Base-by-base conservation (phyloP, 2,888 invertebrate species). In the Drosophila yooni region DNA sequence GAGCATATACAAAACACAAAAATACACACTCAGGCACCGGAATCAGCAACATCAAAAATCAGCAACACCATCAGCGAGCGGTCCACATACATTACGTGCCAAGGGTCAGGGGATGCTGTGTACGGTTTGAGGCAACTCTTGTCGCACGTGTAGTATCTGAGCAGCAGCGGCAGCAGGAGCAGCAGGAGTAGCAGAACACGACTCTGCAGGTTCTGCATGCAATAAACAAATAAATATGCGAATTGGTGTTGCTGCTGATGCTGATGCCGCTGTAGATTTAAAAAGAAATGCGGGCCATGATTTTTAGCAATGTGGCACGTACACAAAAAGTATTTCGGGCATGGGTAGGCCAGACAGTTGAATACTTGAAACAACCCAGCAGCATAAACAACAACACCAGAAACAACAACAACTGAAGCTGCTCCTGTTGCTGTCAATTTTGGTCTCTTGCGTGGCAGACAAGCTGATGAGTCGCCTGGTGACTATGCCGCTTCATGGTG, bases 291-390 rank as follows among this genome's bases (percentile, higher is more conserved):
- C 87, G 87, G 87, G 87, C 85, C 83, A 85, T 85, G 89, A 87
- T 87, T 89, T 87, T 87, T 76, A 83, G 81, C 89, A 80, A 85
- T 81, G 79, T 83, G 88, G 88, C 87, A 87, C 87, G 87, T 87
- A 88, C 87, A 79, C 77, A 74, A 46, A 63, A 72, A 27, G 65
- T 53, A 46, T 67, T 58, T 62, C 58, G 63, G 68, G 76, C 64
- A 77, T 69, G 78, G 62, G 70, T 40, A 52, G 27, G 59, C 85
- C 85, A 85, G 85, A 88, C 85, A 83, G 83, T 82, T 78, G 85
- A 82, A 58, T 83, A 83, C 85, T 85, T 83, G 74, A 83, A 83
- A 74, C 60, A 74, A 69, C 81, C 79, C 81, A 70, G 58, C 33
- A 57, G 63, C 67, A 70, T 48, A 51, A 59, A 29, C 48, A 52